These are phyloP conservation scores for Sturnus vulgaris DNA, from an alignment of 2,113 vertebrate species.

Conservation along the genomic window DNA sequence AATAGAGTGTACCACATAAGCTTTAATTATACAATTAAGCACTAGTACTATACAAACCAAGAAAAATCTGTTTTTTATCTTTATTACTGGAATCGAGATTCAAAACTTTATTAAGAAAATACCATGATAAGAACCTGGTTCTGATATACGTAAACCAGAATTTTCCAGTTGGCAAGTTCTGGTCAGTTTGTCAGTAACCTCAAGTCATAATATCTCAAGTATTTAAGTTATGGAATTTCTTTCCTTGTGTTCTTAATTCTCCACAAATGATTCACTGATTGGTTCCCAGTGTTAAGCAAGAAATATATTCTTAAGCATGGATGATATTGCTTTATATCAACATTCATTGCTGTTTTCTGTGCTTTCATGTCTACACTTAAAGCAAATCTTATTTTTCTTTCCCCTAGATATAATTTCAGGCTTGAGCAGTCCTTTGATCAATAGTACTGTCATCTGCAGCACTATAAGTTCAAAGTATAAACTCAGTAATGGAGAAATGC, in stretches of 20 bases:
- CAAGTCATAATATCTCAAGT: not conserved
- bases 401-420: not conserved
- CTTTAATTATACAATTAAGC: not conserved
- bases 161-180: not conserved
- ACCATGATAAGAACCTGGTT: not conserved
- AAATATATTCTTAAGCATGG: not conserved
- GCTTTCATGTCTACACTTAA: conserved; percentile 5
- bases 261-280: not conserved
- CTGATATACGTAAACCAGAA: not conserved
- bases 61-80: not conserved
- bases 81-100: not conserved
- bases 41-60: not conserved
- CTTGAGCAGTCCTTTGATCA: conserved; percentile 34
- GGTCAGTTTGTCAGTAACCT: not conserved
- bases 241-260: not conserved
- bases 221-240: not conserved
- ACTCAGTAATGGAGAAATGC: conserved; percentile 18
- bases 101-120: not conserved
- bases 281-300: not conserved
- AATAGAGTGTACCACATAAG: not conserved
- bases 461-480: conserved; percentile 26
- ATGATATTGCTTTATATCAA: not conserved
- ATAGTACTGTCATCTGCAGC: not conserved
- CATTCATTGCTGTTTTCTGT: not conserved
- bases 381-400: not conserved